Evolutionary conservation across 2,797 vertebrate genomes (phyloP).

Genomic region (Sebastes vulpes): DNA sequence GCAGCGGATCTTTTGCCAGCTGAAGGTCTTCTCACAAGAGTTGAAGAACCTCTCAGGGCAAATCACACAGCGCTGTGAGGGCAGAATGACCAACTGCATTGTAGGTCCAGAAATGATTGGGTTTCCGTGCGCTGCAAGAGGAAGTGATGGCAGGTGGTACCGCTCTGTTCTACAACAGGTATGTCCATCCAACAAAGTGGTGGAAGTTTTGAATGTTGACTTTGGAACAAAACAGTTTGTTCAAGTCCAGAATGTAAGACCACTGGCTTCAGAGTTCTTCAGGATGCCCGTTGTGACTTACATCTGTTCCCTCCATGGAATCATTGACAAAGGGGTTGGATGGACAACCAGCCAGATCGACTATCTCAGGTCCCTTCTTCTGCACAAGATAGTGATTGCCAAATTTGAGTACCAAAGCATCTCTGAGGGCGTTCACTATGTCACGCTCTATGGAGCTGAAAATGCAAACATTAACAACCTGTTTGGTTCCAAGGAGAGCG

Average conservation of each 20-base stretch:
- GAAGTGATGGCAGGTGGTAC: slow-evolving; percentile 92
- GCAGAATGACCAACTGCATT: slow-evolving; percentile 51
- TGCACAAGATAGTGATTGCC: slow-evolving; percentile 87
- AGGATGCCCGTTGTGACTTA: slow-evolving; percentile 95
- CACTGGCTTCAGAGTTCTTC: slow-evolving; percentile 89
- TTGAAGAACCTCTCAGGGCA: slow-evolving; percentile 88
- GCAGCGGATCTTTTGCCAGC: slow-evolving; percentile 90
- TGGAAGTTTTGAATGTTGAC: slow-evolving; percentile 92
- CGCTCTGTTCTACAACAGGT: slow-evolving; percentile 85
- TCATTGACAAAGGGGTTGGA: slow-evolving; percentile 86
- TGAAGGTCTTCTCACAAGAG: slow-evolving; percentile 91
- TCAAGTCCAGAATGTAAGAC: slow-evolving; percentile 81
- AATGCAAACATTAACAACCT: slow-evolving; percentile 88
- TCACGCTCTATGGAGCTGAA: slow-evolving; percentile 90
- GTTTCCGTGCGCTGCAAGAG: slow-evolving; percentile 90
- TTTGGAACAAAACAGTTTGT: slow-evolving; percentile 91
- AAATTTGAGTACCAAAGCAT: slow-evolving; percentile 91
- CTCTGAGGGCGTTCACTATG: slow-evolving; percentile 91
- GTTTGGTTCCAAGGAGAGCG: slow-evolving; percentile 82
- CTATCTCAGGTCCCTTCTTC: slow-evolving; percentile 86
- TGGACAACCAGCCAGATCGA: slow-evolving; percentile 88
- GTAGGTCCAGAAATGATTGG: slow-evolving; percentile 85
- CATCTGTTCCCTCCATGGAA: slow-evolving; percentile 89
- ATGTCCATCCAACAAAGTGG: slow-evolving; percentile 72
- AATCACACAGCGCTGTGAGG: slow-evolving; percentile 83